Percentiles rank a stretch among this genome's conserved stretches.
Evolutionary conservation across 2,113 vertebrate genomes (phyloP).

Genomic region (Naja naja): DNA sequence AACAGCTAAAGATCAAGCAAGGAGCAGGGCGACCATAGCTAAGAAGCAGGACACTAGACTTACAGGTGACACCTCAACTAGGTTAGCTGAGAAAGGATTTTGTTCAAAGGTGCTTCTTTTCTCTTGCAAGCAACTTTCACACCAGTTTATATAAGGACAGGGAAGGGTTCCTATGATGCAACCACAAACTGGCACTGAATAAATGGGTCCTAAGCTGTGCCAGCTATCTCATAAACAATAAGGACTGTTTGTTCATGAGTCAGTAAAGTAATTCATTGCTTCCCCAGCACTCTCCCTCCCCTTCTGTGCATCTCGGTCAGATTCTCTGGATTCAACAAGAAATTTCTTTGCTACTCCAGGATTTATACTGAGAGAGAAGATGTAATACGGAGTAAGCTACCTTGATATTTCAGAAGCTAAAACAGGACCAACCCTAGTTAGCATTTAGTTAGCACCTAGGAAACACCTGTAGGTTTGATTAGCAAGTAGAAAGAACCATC

Average conservation of each 20-base stretch:
- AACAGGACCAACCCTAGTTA: background rate
- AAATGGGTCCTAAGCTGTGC: slow-evolving; percentile 58
- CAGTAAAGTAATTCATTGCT: background rate
- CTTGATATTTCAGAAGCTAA: background rate
- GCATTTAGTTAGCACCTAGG: too few relatives aligned
- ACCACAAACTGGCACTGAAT: background rate
- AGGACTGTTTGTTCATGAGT: slow-evolving; percentile 45
- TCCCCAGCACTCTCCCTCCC: background rate
- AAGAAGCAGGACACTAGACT: background rate
- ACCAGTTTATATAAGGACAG: rapidly evolving
- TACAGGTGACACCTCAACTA: background rate
- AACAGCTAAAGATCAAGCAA: background rate
- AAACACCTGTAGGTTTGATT: background rate
- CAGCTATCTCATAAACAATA: slow-evolving; percentile 52
- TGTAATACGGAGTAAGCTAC: background rate
- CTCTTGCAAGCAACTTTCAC: background rate
- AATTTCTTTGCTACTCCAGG: background rate
- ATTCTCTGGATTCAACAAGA: background rate
- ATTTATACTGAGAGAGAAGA: background rate
- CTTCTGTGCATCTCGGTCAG: background rate
- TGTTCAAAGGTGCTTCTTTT: background rate
- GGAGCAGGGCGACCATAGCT: background rate
- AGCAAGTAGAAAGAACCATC: background rate
- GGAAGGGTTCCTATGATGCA: background rate
- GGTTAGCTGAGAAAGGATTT: background rate